Evolutionary conservation across 2,888 invertebrate species (phyloP), one percentile per base, ranked within the genome.

Genomic region (Meganola albula): DNA sequence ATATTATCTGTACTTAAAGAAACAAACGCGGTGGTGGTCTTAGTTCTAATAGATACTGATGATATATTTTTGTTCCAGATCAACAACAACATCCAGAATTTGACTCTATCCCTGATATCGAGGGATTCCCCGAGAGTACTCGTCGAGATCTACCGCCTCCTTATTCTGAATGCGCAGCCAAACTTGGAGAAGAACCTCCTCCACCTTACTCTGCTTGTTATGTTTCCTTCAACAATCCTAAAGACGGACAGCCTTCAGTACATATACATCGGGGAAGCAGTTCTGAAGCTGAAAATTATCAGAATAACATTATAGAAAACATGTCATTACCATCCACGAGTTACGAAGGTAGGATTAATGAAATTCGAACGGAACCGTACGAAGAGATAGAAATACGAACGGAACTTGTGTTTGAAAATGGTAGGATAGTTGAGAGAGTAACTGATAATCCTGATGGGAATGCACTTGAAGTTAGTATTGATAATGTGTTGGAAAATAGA

Each of bases 171-270:
- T 38, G 27, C 11, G 0, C 67, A 68, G 12, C 10, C 7, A 2
- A 24, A 11, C 42, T 50, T 11, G 11, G 9, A 10, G 76, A 75
- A 11, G 75, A 77, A 9, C 70, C 75, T 0, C 82, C 82, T 0
- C 82, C 82, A 0, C 77, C 82, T 0, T 82, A 82, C 55, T 70
- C 76, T 3, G 73, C 68, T 5, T 74, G 74, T 40, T 63, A 63
- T 48, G 66, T 69, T 0, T 40, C 66, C 2, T 67, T 63, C 49
- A 39, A 58, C 6, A 58, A 63, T 27, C 58, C 60, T 1, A 71
- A 70, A 33, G 53, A 63, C 18, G 65, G 59, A 0, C 31, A 49
- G 0, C 71, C 74, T 0, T 46, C 62, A 0, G 69, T 74, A 1
- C 58, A 63, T 10, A 51, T 69, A 35, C 55, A 52, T 4, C 49